These are phyloP conservation scores for Carollia perspicillata DNA, from an alignment of 2,113 vertebrate species.

Conservation along the genomic window DNA sequence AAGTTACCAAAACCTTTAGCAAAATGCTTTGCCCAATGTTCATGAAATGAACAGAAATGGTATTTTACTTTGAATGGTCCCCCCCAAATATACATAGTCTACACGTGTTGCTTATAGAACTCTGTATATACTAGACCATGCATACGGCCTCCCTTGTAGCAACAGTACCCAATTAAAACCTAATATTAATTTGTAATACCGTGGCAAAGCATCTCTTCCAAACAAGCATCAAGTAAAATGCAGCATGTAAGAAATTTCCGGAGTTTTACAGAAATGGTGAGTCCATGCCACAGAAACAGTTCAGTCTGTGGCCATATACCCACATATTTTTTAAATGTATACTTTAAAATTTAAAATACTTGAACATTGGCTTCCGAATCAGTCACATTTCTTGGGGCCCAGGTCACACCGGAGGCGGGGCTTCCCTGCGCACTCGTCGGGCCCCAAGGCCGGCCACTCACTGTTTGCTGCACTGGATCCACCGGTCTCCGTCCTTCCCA, in stretches of 20 bases:
- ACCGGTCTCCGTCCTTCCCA: conserved; percentile 93
- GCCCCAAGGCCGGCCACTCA: conserved; percentile 80
- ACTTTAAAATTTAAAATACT: neutral
- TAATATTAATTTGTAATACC: neutral
- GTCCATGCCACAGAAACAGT: neutral
- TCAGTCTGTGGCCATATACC: neutral
- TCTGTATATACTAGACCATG: neutral
- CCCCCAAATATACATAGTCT: neutral
- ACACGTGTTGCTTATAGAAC: neutral
- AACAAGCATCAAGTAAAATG: conserved; percentile 4
- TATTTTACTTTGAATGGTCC: neutral
- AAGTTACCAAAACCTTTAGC: neutral
- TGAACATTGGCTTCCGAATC: neutral
- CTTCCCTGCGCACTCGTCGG: accelerated
- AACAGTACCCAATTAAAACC: neutral
- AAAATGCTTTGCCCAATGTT: neutral
- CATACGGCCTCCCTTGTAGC: neutral
- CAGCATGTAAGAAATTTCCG: neutral
- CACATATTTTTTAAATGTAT: neutral
- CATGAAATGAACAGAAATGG: neutral
- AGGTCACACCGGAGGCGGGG: neutral
- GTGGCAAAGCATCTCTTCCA: neutral
- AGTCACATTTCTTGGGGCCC: neutral
- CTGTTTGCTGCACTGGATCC: conserved; percentile 98
- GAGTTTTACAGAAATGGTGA: neutral